phyloP scores from a whole-genome alignment of 2,888 invertebrate species.

The Nipponacmea schrenckii region DNA sequence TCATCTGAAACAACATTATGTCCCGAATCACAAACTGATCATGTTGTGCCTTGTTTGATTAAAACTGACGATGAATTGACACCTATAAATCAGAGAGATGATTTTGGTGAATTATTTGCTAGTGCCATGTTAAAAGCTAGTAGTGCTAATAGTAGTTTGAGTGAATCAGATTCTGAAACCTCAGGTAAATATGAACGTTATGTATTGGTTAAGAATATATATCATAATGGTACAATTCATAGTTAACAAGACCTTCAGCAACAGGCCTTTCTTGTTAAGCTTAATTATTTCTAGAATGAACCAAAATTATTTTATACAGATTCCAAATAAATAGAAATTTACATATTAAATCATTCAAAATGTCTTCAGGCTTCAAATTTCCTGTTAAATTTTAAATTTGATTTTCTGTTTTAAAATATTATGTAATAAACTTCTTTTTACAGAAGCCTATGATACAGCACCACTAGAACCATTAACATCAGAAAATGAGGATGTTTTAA shows the following conservation, averaged over 20 bases:
- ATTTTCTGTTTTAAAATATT: background rate
- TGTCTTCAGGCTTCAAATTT: background rate
- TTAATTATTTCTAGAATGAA: background rate
- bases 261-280: too few species aligned
- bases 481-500: conserved; percentile 43
- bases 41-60: conserved; percentile 34
- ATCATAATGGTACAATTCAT: background rate
- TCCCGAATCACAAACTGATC: background rate
- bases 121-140: conserved; percentile 39
- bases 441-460: conserved; percentile 45
- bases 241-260: background rate
- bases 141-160: conserved; percentile 32
- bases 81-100: conserved; percentile 22
- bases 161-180: conserved; percentile 37
- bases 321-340: too few species aligned
- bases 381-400: background rate
- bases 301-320: background rate
- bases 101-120: conserved; percentile 32
- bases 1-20: conserved; percentile 6
- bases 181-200: conserved; percentile 28
- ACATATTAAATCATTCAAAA: too few species aligned
- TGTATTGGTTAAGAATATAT: background rate
- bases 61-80: conserved; percentile 36
- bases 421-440: background rate
- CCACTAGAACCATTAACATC: conserved; percentile 38